phyloP scores from a whole-genome alignment of 2,797 vertebrate species.

The Sebastes steindachneri region DNA sequence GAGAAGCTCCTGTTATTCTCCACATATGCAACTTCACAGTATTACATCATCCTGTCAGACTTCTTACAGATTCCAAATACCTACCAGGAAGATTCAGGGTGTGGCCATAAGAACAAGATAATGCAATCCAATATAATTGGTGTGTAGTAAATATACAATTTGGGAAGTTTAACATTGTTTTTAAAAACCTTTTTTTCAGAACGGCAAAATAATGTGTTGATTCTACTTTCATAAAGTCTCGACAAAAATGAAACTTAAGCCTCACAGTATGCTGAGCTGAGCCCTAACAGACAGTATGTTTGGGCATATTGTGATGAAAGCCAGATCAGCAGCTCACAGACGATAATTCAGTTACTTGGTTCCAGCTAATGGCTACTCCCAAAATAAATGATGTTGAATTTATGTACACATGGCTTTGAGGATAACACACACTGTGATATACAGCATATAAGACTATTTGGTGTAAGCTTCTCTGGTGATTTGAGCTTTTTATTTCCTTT shows the following conservation, averaged over 20 bases:
- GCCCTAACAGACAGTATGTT: neutral
- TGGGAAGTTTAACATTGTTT: neutral
- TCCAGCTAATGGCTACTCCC: neutral
- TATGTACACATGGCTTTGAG: neutral
- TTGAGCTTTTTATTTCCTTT: neutral
- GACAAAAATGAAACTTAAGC: neutral
- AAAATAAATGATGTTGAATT: slow-evolving; percentile 12
- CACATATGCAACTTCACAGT: neutral
- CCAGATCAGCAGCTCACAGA: slow-evolving; percentile 21
- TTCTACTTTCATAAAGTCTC: neutral
- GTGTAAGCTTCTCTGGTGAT: neutral
- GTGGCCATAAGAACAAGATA: neutral
- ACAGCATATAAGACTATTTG: neutral
- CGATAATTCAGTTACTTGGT: slow-evolving; percentile 11
- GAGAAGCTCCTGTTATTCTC: neutral
- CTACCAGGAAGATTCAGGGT: neutral
- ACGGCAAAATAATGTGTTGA: neutral
- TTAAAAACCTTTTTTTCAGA: neutral
- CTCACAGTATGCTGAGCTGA: neutral
- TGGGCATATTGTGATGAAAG: neutral
- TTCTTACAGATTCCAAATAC: neutral
- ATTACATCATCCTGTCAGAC: neutral
- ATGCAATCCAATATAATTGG: neutral
- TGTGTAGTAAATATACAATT: neutral
- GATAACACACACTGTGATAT: neutral